Evolutionary conservation across 2,888 invertebrate species (phyloP).

Genomic region (Lithophane socia): DNA sequence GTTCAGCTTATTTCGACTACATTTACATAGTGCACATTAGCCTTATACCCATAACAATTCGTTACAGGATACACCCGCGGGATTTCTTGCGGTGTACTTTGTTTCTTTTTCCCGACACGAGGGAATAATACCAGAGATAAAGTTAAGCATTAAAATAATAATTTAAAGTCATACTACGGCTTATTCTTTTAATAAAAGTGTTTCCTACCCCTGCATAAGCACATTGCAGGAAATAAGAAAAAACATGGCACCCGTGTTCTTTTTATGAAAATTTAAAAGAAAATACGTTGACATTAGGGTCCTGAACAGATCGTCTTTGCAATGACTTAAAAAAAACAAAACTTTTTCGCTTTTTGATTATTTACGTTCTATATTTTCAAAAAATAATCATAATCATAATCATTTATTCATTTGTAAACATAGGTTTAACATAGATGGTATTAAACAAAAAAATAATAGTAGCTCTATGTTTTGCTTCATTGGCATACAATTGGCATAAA

Average conservation of each 20-base stretch:
- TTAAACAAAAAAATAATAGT: too few relatives aligned
- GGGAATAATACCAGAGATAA: constrained; percentile 41
- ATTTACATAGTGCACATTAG: constrained; percentile 52
- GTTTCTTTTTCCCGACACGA: constrained; percentile 39
- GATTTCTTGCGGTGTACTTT: constrained; percentile 49
- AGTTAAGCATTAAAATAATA: constrained; percentile 41
- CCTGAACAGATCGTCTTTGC: too few relatives aligned
- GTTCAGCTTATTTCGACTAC: constrained; percentile 41
- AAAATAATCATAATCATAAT: too few relatives aligned
- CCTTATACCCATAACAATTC: constrained; percentile 50
- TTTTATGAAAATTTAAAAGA: constrained; percentile 18
- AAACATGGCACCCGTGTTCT: constrained; percentile 19
- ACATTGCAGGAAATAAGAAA: constrained; percentile 7
- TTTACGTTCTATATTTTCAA: too few relatives aligned
- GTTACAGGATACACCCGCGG: constrained; percentile 39
- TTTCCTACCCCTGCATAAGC: constrained; percentile 32
- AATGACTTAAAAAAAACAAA: too few relatives aligned
- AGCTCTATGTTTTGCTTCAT: too few relatives aligned
- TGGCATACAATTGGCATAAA: too few relatives aligned
- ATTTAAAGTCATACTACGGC: constrained; percentile 37
- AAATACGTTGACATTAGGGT: constrained; percentile 12
- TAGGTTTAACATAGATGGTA: too few relatives aligned
- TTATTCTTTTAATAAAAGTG: constrained; percentile 32
- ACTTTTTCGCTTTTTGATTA: too few relatives aligned
- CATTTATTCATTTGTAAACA: too few relatives aligned